Evolutionary conservation across 2,113 vertebrate genomes (phyloP).

Genomic region (Rhodinocichla rosea): DNA sequence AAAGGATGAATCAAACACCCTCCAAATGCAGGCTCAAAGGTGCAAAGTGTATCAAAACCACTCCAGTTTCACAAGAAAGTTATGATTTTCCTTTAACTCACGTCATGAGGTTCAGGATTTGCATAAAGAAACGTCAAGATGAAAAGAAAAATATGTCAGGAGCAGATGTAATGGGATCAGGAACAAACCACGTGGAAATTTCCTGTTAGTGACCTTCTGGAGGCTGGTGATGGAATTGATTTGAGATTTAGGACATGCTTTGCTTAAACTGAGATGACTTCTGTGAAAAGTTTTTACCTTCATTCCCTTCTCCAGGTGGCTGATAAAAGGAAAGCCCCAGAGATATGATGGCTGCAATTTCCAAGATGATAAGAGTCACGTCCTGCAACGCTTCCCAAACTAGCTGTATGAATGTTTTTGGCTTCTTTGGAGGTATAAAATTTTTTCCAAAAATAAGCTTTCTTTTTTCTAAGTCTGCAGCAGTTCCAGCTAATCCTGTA

Average conservation of each 20-base stretch:
- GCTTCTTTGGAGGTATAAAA: conserved; percentile 99
- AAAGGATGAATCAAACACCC: background rate
- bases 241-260: background rate
- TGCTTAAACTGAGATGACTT: background rate
- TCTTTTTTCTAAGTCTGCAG: conserved; percentile 92
- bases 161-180: background rate
- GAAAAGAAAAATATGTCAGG: background rate
- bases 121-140: conserved; percentile 21
- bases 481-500: conserved; percentile 87
- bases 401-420: conserved; percentile 99
- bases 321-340: conserved; percentile 97
- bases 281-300: conserved; percentile 73
- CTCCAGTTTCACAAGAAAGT: background rate
- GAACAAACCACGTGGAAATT: background rate
- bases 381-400: conserved; percentile 99
- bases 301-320: conserved; percentile 85
- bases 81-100: background rate
- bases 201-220: background rate
- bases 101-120: background rate
- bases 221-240: background rate
- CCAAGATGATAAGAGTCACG: conserved; percentile 97
- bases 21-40: background rate
- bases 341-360: conserved; percentile 96
- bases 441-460: conserved; percentile 94
- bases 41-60: background rate